Base-by-base conservation (phyloP, 2,113 vertebrate species). In the Cricetomys ansorgei region DNA sequence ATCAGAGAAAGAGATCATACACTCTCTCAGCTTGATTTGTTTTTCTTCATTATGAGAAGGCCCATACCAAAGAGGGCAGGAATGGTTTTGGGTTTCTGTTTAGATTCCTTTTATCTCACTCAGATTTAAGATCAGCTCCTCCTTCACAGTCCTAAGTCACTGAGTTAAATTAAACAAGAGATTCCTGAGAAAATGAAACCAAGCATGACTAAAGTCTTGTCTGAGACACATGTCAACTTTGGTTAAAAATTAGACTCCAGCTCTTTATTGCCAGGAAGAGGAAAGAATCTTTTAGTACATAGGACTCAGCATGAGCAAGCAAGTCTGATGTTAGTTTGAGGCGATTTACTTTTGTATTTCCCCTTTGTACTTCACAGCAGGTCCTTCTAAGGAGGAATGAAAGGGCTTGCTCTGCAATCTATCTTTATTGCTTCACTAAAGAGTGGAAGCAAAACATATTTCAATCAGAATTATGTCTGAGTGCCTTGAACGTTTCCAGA, bases 141-240 rank as follows among this genome's bases (percentile, higher is more conserved):
- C 96, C 95, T 94, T 94, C 92, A 88, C 95, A 97, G 91, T 87
- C 83, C 67, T 95, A 97, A 96, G 96, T 92, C 96, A 77, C 92
- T 88, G 43, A 90, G 95, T 97, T 97, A 97, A 98, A 98, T 97
- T 97, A 98, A 98, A 98, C 97, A 98, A 97, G 98, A 98, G 97
- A 98, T 98, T 98, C 97, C 97, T 97, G 97, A 97, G 96, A 97
- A 97, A 96, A 92, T 43, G 92, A 98, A 98, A 89, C 83, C 88
- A 97, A 98, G 97, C 95, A 97, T 98, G 98, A 98, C 98, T 98
- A 98, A 98, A 98, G 90, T 96, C 97, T 98, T 98, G 98, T 98
- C 98, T 98, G 95, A 75, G 97, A 97, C 89, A 96, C 92, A 86
- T 93, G 97, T 97, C 92, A 98, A 98, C 80, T 69, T 81, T 94